Percentiles rank a stretch among this genome's conserved stretches.
Conservation (phyloP, 2,113 vertebrate genomes). For the Scalopus aquaticus region DNA sequence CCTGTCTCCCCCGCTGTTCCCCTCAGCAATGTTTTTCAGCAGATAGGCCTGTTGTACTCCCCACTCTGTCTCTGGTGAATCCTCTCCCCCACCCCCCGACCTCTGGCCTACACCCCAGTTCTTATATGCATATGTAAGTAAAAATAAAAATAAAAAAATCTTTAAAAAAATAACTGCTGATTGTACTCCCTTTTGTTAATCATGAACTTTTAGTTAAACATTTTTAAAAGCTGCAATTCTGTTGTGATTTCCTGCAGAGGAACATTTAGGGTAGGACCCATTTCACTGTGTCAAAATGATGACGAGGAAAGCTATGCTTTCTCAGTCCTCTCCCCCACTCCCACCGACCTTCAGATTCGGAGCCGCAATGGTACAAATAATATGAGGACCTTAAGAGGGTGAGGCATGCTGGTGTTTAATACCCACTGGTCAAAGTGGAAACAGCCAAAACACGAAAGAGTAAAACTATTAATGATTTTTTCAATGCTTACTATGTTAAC, state of each 20-base stretch:
- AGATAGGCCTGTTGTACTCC: too few species aligned
- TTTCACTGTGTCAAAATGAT: background rate
- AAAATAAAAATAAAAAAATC: too few species aligned
- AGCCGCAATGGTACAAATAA: background rate
- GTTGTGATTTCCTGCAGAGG: background rate
- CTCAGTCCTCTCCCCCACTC: fast-evolving
- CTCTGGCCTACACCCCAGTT: too few species aligned
- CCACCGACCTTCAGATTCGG: background rate
- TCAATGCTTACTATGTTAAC: background rate
- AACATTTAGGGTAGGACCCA: background rate
- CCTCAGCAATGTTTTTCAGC: too few species aligned
- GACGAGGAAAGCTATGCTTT: background rate
- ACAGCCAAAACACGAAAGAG: background rate
- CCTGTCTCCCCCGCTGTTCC: too few species aligned
- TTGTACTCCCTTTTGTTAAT: background rate
- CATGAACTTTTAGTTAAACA: background rate
- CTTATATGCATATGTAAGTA: too few species aligned
- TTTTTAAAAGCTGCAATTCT: background rate
- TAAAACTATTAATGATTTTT: background rate
- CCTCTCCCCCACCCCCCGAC: too few species aligned
- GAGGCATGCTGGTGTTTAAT: background rate
- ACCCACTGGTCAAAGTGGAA: background rate
- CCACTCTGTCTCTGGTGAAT: too few species aligned
- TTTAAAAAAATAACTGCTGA: too few species aligned
- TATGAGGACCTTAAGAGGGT: background rate